Conservation (phyloP, 2,797 vertebrate species). For the Acomys russatus region DNA sequence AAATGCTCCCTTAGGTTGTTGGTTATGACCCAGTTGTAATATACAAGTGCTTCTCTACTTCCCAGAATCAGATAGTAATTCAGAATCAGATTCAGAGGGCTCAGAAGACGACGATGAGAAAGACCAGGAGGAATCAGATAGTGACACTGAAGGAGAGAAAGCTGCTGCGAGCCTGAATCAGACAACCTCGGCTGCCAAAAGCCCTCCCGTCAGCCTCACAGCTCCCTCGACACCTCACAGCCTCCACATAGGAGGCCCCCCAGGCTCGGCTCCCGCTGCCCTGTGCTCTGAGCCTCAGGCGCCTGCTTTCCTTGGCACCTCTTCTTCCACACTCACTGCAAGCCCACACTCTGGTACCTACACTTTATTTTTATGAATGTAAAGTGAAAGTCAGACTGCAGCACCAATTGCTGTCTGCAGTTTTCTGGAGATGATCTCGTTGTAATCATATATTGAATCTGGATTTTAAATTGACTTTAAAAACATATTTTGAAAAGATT, state of each 20-base stretch:
- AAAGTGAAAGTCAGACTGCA: slow-evolving; percentile 43
- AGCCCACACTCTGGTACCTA: slow-evolving; percentile 91
- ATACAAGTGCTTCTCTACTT: slow-evolving; percentile 84
- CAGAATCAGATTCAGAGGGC: slow-evolving; percentile 94
- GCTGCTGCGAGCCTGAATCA: slow-evolving; percentile 89
- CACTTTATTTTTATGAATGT: slow-evolving; percentile 82
- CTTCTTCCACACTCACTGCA: slow-evolving; percentile 89
- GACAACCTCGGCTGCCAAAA: slow-evolving; percentile 89
- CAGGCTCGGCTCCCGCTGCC: slow-evolving; percentile 87
- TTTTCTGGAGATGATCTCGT: slow-evolving; percentile 64
- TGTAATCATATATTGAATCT: slow-evolving; percentile 58
- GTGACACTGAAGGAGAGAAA: slow-evolving; percentile 93
- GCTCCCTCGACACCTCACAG: slow-evolving; percentile 91
- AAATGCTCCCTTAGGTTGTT: slow-evolving; percentile 64
- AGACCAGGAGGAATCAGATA: slow-evolving; percentile 92
- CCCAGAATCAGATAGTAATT: slow-evolving; percentile 96
- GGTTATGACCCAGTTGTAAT: slow-evolving; percentile 80
- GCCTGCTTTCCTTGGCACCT: slow-evolving; percentile 88
- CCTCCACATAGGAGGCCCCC: slow-evolving; percentile 91
- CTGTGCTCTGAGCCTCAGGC: slow-evolving; percentile 91
- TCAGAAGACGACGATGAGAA: slow-evolving; percentile 93
- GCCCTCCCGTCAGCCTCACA: slow-evolving; percentile 90
- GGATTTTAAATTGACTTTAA: slow-evolving; percentile 55
- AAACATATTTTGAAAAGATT: slow-evolving; percentile 67
- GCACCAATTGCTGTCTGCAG: slow-evolving; percentile 61